These are phyloP conservation scores for Argyrosomus regius DNA, from an alignment of 2,797 vertebrate genomes.

Conservation along the genomic window DNA sequence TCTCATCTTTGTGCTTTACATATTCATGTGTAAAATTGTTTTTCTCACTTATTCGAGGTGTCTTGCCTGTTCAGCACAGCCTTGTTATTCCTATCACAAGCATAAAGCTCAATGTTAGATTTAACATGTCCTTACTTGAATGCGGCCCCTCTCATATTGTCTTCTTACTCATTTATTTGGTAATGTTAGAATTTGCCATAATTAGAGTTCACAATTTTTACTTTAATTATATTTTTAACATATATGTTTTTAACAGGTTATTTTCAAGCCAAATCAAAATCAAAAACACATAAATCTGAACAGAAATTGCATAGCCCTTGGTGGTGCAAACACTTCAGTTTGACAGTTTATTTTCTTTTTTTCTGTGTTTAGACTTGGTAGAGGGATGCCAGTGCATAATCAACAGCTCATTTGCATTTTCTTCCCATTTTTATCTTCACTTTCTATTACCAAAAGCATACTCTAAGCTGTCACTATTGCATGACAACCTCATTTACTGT, in stretches of 20 bases:
- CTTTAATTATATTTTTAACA: background rate
- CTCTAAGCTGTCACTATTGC: background rate
- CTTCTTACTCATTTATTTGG: background rate
- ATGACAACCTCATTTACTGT: conserved; percentile 25
- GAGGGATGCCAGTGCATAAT: conserved; percentile 11
- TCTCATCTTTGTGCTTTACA: conserved; percentile 27
- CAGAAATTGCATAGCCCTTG: background rate
- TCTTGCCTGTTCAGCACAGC: conserved; percentile 2
- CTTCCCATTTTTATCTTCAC: background rate
- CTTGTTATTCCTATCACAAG: conserved; percentile 10
- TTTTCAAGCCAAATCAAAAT: background rate
- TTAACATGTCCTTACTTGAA: conserved; percentile 8
- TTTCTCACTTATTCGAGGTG: conserved; percentile 36
- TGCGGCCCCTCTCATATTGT: background rate
- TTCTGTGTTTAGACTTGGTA: background rate
- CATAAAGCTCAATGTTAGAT: conserved; percentile 18
- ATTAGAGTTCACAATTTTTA: background rate
- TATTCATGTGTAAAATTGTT: conserved; percentile 36
- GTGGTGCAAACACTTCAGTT: background rate
- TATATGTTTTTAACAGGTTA: background rate
- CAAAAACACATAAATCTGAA: background rate
- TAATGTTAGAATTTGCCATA: background rate
- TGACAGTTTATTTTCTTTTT: background rate
- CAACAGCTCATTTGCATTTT: conserved; percentile 34
- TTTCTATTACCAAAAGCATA: conserved; percentile 13